Base-by-base conservation (phyloP, 1,140 invertebrate genomes). In the Ptiloglossa arizonensis region DNA sequence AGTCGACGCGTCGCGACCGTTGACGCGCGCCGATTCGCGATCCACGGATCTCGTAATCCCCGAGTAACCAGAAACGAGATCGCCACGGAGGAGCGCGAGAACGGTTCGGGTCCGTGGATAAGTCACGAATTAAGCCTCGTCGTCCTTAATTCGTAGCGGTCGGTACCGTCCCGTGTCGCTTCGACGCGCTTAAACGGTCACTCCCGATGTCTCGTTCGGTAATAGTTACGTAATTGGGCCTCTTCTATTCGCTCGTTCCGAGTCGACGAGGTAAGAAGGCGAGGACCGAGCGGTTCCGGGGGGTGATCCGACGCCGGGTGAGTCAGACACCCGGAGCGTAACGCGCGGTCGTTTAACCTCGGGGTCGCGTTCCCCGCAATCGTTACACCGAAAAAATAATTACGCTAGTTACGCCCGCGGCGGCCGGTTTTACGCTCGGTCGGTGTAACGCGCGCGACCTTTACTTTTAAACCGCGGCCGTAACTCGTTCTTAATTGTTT, bases 401-500 rank as follows among this genome's bases (percentile, higher is more conserved):
- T 81, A 80, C n/a, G 52, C 48, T 46, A 59, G 24, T 64, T 64
- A 52, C 9, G 13, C 13, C 35, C n/a, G 6, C 22, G 27, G 35
- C 46, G n/a, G 50, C 22, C 24, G n/a, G 41, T 3, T 29, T 22
- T 19, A 19, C 2, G 15, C 8, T 29, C n/a, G 24, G 52, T 27
- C 48, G 19, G 48, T 44, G 57, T 35, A 27, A 52, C 44, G 54
- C 48, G 32, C 27, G 41, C 48, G 50, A 76, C 68, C 22, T 76
- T 57, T 86, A 86, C 69, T 83, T 85, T 77, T 76, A 35, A 77
- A 70, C 44, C 48, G 27, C 1, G 8, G 19, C n/a, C 29, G n/a
- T 75, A 72, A 82, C 75, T 76, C 46, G 69, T 38, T 59, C 71
- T 78, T 86, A 86, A 86, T 86, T 83, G 71, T 48, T 66, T 76